Evolutionary conservation across 1,140 invertebrate genomes (phyloP), one percentile per base, ranked within the genome.

Genomic region (Drosophila repleta): DNA sequence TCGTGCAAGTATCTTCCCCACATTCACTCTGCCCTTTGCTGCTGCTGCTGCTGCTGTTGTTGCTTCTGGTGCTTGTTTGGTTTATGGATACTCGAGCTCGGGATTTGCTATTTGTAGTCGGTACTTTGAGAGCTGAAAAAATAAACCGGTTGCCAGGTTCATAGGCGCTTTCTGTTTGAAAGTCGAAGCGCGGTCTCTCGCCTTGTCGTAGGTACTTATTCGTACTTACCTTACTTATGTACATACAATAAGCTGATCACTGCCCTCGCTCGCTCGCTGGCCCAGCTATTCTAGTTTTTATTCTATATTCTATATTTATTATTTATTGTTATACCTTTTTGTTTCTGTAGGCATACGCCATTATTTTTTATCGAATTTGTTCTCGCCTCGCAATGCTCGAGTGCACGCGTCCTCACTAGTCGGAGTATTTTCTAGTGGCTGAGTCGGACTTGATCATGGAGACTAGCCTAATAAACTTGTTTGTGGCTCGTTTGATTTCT

Each of bases 11-110:
- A 60, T 66, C 48, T 67, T 26, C 65, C 20, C 65, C 20, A 35
- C 51, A 68, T 62, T 35, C 39, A 41, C 49, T 35, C 32, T 68
- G 65, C 65, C 64, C 70, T 73, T 68, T 62, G 51, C 32, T 64
- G 43, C 10, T 55, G 46, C 17, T 60, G 53, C 1, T 52, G 41
- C 18, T 70, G 41, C 10, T 53, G 41, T 11, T 39, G 15, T 15
- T 53, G 29, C 17, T 48, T 43, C 10, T 69, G 58, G 17, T 39
- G 68, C 69, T 73, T 79, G 74, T 87, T 85, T 85, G 78, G 21
- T 77, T 85, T 85, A 82, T 87, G 74, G 81, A 65, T 79, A 71
- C 82, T 72, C 63, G 64, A 77, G 74, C 76, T 77, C 51, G 67
- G 67, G 56, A 69, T 76, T 68, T 62, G 74, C 83, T 78, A 78